Percentiles rank a stretch among this genome's conserved stretches.
Evolutionary conservation across 2,888 invertebrate genomes (phyloP).

Genomic region (Protodeltote pygarga): DNA sequence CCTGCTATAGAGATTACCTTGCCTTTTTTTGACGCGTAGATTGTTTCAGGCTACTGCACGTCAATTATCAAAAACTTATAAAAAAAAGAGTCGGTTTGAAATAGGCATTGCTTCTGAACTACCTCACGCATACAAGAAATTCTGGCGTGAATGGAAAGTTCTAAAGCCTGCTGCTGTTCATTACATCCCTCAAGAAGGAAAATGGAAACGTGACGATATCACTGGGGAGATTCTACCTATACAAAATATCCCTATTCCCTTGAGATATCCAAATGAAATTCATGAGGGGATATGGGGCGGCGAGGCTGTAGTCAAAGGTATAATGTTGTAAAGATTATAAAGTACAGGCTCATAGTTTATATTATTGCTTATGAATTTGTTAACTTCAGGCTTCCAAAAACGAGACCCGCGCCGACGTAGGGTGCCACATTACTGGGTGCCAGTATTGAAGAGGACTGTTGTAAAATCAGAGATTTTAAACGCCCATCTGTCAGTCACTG

Average conservation of each 20-base stretch:
- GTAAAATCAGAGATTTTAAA: conserved; percentile 97
- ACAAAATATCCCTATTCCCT: conserved; percentile 92
- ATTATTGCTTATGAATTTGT: conserved; percentile 1
- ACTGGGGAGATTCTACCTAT: conserved; percentile 91
- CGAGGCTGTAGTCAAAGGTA: conserved; percentile 95
- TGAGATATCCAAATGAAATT: conserved; percentile 92
- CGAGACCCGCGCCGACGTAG: conserved; percentile 87
- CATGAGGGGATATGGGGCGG: conserved; percentile 98
- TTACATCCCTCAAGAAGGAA: conserved; percentile 91
- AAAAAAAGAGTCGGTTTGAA: conserved; percentile 86
- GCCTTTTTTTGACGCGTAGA: conserved; percentile 43
- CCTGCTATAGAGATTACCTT: conserved; percentile 59
- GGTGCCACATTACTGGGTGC: conserved; percentile 96
- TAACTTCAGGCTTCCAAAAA: conserved; percentile 89
- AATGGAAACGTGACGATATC: conserved; percentile 90
- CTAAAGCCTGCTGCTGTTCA: conserved; percentile 88
- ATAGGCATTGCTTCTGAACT: conserved; percentile 89
- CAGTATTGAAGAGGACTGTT: conserved; percentile 91
- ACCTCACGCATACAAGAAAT: conserved; percentile 94
- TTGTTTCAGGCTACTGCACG: conserved; percentile 78
- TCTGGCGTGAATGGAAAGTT: conserved; percentile 94
- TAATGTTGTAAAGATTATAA: no score
- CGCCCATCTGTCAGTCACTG: conserved; percentile 92
- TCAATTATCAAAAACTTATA: conserved; percentile 81
- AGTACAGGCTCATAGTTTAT: conserved; percentile 15